Evolutionary conservation across 2,888 invertebrate genomes (phyloP).

Genomic region (Drosophila affinis): DNA sequence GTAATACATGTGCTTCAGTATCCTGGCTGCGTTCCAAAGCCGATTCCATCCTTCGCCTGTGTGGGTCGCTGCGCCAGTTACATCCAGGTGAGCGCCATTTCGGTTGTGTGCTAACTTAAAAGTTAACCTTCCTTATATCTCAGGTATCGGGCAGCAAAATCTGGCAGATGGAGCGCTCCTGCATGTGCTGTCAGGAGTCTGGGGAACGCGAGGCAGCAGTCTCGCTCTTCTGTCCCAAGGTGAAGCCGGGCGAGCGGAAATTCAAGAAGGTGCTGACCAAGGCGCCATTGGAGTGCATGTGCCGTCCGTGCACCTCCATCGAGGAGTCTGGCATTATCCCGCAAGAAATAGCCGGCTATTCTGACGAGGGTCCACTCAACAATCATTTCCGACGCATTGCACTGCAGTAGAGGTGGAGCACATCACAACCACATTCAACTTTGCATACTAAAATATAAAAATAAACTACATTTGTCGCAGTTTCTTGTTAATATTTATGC

Average conservation of each 20-base stretch:
- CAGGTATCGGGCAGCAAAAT: conserved; percentile 97
- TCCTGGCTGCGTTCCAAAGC: conserved; percentile 95
- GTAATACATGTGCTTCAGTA: conserved; percentile 96
- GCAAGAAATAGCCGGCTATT: conserved; percentile 94
- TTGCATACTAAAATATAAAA: conserved; percentile 57
- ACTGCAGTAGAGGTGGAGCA: conserved; percentile 83
- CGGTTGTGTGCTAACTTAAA: too few relatives aligned
- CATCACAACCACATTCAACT: conserved; percentile 30
- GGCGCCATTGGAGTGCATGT: conserved; percentile 97
- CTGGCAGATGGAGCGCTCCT: conserved; percentile 97
- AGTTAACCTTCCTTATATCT: not conserved
- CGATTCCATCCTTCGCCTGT: conserved; percentile 96
- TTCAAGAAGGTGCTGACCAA: conserved; percentile 95
- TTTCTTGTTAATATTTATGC: conserved; percentile 26
- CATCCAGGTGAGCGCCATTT: conserved; percentile 88
- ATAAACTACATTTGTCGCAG: conserved; percentile 53
- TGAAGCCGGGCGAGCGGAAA: conserved; percentile 92
- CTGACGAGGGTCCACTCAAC: conserved; percentile 91
- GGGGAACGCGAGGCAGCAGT: conserved; percentile 96
- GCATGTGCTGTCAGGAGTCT: conserved; percentile 97
- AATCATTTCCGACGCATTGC: conserved; percentile 91
- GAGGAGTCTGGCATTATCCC: conserved; percentile 95
- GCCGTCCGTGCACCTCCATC: conserved; percentile 94
- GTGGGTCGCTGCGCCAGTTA: conserved; percentile 96
- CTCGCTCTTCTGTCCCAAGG: conserved; percentile 94